A percentile compares a stretch with the other conserved stretches of the same genome.
phyloP scores from a whole-genome alignment of 2,113 vertebrate genomes.

The Chascanopsetta lugubris region DNA sequence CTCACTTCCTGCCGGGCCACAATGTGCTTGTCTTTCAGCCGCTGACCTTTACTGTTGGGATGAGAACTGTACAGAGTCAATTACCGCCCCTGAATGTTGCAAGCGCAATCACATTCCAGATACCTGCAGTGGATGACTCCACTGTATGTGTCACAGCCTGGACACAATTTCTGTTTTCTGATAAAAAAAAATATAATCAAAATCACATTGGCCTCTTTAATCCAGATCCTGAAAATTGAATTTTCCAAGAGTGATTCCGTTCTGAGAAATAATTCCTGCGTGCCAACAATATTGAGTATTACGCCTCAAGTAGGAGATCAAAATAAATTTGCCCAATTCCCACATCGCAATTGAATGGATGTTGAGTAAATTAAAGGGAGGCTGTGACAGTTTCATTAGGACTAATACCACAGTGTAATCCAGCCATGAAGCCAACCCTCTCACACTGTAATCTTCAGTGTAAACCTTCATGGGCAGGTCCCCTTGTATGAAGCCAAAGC shows the following conservation, averaged over 20 bases:
- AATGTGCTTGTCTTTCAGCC: not conserved
- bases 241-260: slow-evolving; percentile 20
- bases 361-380: slow-evolving; percentile 65
- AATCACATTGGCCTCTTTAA: not conserved
- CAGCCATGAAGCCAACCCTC: slow-evolving; percentile 58
- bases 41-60: slow-evolving; percentile 25
- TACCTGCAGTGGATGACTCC: slow-evolving; percentile 1
- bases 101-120: slow-evolving; percentile 17
- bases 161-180: slow-evolving; percentile 1
- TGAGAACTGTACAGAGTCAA: slow-evolving; percentile 14
- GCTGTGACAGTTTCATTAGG: slow-evolving; percentile 72
- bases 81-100: slow-evolving; percentile 25
- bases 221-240: slow-evolving; percentile 21
- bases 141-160: slow-evolving; percentile 18
- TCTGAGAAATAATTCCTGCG: not conserved
- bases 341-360: slow-evolving; percentile 26
- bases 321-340: slow-evolving; percentile 36
- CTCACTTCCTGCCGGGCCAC: not conserved
- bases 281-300: slow-evolving; percentile 18
- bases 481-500: slow-evolving; percentile 67
- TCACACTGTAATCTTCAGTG: slow-evolving; percentile 72
- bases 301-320: slow-evolving; percentile 21
- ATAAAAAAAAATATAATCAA: not conserved
- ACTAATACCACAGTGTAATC: slow-evolving; percentile 72
- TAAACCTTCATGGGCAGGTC: slow-evolving; percentile 76